Conservation (phyloP, 2,797 vertebrate genomes). For the Darevskia mixta region DNA sequence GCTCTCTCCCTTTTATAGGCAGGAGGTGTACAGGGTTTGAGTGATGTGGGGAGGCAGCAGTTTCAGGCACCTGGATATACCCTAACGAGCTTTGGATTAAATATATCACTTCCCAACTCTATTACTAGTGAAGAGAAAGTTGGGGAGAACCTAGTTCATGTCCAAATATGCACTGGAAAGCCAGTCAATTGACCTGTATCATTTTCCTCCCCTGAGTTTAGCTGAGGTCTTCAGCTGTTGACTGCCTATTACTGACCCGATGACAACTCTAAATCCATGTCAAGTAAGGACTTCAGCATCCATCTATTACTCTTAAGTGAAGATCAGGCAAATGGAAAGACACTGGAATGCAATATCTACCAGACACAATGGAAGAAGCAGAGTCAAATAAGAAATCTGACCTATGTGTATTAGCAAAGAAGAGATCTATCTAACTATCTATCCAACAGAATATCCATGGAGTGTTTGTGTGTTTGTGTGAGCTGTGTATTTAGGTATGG, state of each 20-base stretch:
- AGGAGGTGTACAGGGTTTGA: constrained; percentile 5
- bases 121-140: constrained; percentile 24
- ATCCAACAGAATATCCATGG: too few species aligned
- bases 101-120: constrained; percentile 57
- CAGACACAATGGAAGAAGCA: neutral
- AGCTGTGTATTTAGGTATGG: neutral
- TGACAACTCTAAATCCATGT: constrained; percentile 55
- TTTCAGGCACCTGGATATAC: neutral
- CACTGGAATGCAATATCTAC: neutral
- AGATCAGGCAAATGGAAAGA: neutral
- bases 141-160: constrained; percentile 38
- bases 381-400: neutral
- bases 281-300: neutral
- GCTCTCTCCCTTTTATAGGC: neutral
- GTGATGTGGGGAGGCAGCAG: neutral
- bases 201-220: constrained; percentile 57
- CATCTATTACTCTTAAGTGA: neutral
- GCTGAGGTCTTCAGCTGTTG: constrained; percentile 41
- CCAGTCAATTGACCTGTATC: constrained; percentile 44
- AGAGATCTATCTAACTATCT: neutral
- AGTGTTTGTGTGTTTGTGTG: neutral
- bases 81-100: constrained; percentile 56
- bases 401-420: neutral
- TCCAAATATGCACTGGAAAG: constrained; percentile 62
- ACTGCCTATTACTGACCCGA: constrained; percentile 29